Evolutionary conservation across 2,888 invertebrate species (phyloP).

Genomic region (Falcaria lacertinaria): DNA sequence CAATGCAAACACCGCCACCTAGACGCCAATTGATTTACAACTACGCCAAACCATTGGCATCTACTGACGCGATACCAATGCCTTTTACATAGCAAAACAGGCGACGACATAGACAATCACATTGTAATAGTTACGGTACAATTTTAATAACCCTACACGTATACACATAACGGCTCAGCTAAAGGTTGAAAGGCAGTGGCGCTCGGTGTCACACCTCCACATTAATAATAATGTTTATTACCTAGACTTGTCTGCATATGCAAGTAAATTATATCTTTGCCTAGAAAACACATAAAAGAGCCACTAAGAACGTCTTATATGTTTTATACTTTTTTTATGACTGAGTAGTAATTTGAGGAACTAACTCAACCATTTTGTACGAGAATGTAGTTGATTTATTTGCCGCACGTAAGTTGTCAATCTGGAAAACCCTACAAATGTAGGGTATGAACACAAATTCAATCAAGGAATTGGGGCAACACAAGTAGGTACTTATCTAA

Average conservation of each 20-base stretch:
- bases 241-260: conserved; percentile 12
- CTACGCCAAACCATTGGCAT: conserved; percentile 47
- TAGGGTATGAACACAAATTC: conserved; percentile 8
- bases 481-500: no score
- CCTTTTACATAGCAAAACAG: conserved; percentile 10
- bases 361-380: conserved; percentile 12
- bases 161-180: conserved; percentile 7
- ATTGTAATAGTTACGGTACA: conserved; percentile 24
- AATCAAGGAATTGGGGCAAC: no score
- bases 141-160: conserved; percentile 18
- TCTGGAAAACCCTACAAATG: neutral
- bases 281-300: conserved; percentile 18
- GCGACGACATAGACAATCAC: conserved; percentile 13
- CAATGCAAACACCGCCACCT: neutral
- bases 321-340: conserved; percentile 14
- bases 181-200: conserved; percentile 3
- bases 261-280: conserved; percentile 18
- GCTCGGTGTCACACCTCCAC: conserved; percentile 2
- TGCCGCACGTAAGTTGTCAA: neutral
- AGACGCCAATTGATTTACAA: conserved; percentile 64
- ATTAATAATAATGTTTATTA: conserved; percentile 13
- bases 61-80: conserved; percentile 34
- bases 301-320: conserved; percentile 16
- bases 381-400: neutral
- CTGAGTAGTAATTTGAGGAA: conserved; percentile 11